Conservation (phyloP, 2,888 invertebrate species). For the Oscheius sp. region DNA sequence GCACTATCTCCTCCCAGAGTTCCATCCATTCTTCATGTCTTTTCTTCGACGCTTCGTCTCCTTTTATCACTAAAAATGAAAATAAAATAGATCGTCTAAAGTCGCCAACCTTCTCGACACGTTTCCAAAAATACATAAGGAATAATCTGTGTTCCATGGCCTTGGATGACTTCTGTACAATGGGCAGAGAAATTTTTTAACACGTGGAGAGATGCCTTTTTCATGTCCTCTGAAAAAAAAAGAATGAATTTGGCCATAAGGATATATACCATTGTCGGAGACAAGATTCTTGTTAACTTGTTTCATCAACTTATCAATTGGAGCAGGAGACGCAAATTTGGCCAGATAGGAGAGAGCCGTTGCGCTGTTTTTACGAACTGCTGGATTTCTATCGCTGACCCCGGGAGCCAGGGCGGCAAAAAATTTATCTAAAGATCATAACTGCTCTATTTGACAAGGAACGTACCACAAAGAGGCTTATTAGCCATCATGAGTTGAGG, state of each 20-base stretch:
- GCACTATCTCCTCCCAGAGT: slow-evolving; percentile 62
- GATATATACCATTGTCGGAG: slow-evolving; percentile 40
- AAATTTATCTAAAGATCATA: slow-evolving; percentile 40
- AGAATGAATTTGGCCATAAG: not conserved
- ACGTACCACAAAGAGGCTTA: slow-evolving; percentile 44
- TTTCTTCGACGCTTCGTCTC: slow-evolving; percentile 52
- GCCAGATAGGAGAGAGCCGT: slow-evolving; percentile 58
- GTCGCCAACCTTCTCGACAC: slow-evolving; percentile 41
- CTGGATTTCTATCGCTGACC: slow-evolving; percentile 59
- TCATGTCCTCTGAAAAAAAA: slow-evolving; percentile 51
- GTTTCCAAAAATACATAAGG: slow-evolving; percentile 59
- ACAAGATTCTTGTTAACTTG: slow-evolving; percentile 44
- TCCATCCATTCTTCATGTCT: slow-evolving; percentile 58
- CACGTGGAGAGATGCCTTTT: slow-evolving; percentile 50
- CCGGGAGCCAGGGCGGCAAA: slow-evolving; percentile 50
- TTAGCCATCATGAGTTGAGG: slow-evolving; percentile 54
- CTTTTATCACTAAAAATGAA: slow-evolving; percentile 49
- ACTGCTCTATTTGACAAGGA: no score
- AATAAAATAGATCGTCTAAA: not conserved
- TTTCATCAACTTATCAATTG: slow-evolving; percentile 50
- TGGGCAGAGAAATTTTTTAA: slow-evolving; percentile 53
- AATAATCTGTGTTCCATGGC: slow-evolving; percentile 48
- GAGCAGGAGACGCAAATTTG: slow-evolving; percentile 46
- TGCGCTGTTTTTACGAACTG: slow-evolving; percentile 61
- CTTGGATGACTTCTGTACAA: slow-evolving; percentile 49